Base-by-base conservation (phyloP, 2,797 vertebrate genomes). In the Cynodonichthys magdalenae region DNA sequence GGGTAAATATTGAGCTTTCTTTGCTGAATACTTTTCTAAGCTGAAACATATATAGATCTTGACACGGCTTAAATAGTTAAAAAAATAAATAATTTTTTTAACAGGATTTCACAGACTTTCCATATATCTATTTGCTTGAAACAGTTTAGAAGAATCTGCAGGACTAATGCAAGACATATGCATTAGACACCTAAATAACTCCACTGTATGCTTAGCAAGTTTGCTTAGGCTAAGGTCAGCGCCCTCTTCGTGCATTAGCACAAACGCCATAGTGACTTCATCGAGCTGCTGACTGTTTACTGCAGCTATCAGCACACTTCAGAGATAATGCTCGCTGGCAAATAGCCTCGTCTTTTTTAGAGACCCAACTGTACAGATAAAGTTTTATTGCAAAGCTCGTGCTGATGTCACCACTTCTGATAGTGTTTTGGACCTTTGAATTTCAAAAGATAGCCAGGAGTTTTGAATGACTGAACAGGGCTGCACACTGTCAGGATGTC, bases 341-440 rank as follows among this genome's bases (percentile, higher is more conserved):
- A 73, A 69, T 46, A 0, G 28, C n/a, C 50, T 64, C 31, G 0
- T 67, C 70, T 1, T 1, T 61, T 69, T 60, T 34, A 36, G 11
- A 75, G 10, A 29, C 49, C 49, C 17, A 75, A 51, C 65, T 71
- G 27, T 2, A 36, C 66, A 69, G 82, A 89, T 87, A 81, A 82
- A 63, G 53, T 52, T 86, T 78, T 80, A 85, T 66, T 82, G 58
- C 74, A 9, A 1, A 14, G 54, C 61, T 61, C 20, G 15, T 5
- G 1, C 49, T 86, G 80, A 90, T 83, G 81, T 87, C 84, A 85
- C 64, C 72, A 24, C 58, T 73, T 83, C 73, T 62, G 73, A 85
- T 77, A 69, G 52, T 1, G 46, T 36, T 66, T 53, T 5, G 34
- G 57, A 44, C 59, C 66, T 79, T 79, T 72, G 63, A 69, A 64